A percentile compares a stretch with the other conserved stretches of the same genome.
Conservation (phyloP, 1,140 invertebrate species). For the Neodiprion fabricii region DNA sequence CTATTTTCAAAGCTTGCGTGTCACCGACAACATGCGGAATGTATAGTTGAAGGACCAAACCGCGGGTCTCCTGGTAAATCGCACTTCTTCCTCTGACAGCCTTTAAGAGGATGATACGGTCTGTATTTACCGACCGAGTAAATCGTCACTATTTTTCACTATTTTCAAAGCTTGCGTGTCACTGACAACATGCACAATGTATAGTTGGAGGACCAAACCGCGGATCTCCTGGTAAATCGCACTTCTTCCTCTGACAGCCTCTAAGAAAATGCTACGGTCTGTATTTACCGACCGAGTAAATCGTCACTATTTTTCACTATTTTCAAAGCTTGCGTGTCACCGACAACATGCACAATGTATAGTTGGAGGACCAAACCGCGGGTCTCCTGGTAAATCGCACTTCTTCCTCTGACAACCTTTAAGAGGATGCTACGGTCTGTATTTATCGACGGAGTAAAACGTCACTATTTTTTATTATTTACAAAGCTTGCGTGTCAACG, state of each 20-base stretch:
- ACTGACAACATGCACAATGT: not conserved
- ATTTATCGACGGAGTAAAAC: not conserved
- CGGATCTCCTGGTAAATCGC: slow-evolving; percentile 3
- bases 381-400: not conserved
- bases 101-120: not conserved
- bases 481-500: no score
- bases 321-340: no score
- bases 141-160: no score
- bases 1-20: no score
- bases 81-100: not conserved
- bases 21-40: not conserved
- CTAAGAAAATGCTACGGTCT: not conserved
- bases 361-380: slow-evolving; percentile 42
- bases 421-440: not conserved
- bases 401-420: not conserved
- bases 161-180: no score
- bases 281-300: not conserved
- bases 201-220: slow-evolving; percentile 41
- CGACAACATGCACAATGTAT: not conserved
- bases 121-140: not conserved
- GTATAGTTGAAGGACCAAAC: slow-evolving; percentile 42
- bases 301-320: no score
- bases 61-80: slow-evolving; percentile 7
- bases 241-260: not conserved
- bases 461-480: no score